Evolutionary conservation across 2,797 vertebrate species (phyloP).

Genomic region (Gymnocypris eckloni): DNA sequence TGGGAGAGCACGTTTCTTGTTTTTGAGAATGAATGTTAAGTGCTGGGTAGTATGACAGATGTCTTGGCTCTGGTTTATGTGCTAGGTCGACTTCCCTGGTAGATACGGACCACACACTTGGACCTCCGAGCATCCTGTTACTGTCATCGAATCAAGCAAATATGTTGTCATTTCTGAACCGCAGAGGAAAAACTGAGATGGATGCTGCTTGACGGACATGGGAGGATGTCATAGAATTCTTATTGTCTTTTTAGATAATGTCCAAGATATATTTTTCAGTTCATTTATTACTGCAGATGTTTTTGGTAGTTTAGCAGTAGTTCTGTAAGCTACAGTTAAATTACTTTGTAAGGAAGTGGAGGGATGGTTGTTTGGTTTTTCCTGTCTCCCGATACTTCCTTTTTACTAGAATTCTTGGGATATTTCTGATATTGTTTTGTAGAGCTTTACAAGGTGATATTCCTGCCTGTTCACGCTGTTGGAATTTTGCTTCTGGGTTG

Average conservation of each 20-base stretch:
- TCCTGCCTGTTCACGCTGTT: conserved; percentile 80
- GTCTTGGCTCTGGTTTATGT: conserved; percentile 58
- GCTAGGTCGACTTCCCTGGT: conserved; percentile 44
- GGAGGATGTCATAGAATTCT: background rate
- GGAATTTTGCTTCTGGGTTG: conserved; percentile 77
- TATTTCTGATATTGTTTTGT: conserved; percentile 56
- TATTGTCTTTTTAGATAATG: background rate
- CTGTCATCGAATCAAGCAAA: conserved; percentile 49
- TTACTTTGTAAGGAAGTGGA: background rate
- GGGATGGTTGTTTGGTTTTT: background rate
- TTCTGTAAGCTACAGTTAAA: background rate
- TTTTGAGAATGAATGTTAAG: conserved; percentile 58
- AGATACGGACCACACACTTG: conserved; percentile 51
- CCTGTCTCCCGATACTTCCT: background rate
- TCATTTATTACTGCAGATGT: background rate
- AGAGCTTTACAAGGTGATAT: conserved; percentile 73
- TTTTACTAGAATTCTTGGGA: conserved; percentile 24
- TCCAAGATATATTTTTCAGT: background rate
- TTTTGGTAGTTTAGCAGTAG: background rate
- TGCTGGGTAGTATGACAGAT: conserved; percentile 53
- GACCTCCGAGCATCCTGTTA: conserved; percentile 38
- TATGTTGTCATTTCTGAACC: conserved; percentile 45
- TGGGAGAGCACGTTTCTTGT: conserved; percentile 60
- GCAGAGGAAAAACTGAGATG: conserved; percentile 20
- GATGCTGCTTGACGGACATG: conserved; percentile 5